These are phyloP conservation scores for Enhydra lutris DNA, from an alignment of 2,113 vertebrate species.

Conservation along the genomic window DNA sequence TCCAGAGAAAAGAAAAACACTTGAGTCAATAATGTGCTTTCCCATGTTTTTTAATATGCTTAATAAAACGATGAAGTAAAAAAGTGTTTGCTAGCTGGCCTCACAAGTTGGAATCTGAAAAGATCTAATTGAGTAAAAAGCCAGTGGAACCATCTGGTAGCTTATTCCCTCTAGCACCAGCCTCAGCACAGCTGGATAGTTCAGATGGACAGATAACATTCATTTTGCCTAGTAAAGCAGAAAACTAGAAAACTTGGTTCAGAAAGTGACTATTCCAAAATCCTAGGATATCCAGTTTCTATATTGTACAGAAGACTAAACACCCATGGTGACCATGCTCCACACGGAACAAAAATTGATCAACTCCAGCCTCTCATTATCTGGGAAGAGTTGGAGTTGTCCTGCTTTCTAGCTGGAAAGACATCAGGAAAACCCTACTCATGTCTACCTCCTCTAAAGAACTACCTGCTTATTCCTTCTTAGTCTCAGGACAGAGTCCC, in stretches of 20 bases:
- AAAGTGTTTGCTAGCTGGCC: background rate
- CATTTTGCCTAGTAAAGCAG: background rate
- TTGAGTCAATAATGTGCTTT: background rate
- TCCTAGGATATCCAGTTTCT: background rate
- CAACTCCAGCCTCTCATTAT: background rate
- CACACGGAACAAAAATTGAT: background rate
- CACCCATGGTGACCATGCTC: background rate
- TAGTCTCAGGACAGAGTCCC: background rate
- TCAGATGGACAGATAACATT: background rate
- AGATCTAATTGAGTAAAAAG: background rate
- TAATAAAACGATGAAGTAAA: background rate
- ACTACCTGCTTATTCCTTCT: background rate
- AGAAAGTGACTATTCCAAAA: background rate
- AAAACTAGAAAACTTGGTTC: background rate
- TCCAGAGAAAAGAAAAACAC: background rate
- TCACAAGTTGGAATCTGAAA: background rate
- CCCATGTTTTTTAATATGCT: background rate
- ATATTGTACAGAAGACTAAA: background rate
- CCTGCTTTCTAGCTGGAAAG: background rate
- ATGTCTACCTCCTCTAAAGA: background rate
- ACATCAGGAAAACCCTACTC: background rate
- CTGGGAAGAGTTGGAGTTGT: background rate
- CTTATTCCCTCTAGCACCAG: background rate
- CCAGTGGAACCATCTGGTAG: background rate
- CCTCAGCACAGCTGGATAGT: background rate